Conservation (phyloP, 2,888 invertebrate genomes). For the Agriopis aurantiaria region DNA sequence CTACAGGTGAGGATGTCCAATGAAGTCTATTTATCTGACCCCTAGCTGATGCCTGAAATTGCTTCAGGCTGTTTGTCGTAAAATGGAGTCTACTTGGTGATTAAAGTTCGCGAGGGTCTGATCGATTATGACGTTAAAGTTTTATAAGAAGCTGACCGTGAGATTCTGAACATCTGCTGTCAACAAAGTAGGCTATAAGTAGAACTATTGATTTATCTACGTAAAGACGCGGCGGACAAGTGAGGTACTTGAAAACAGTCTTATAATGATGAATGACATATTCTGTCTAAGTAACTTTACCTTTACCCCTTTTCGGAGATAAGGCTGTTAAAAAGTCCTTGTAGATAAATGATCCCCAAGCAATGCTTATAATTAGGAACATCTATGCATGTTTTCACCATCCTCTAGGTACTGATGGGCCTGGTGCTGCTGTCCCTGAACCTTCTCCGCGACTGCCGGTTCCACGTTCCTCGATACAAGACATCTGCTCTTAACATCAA, state of each 20-base stretch:
- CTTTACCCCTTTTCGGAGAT: background rate
- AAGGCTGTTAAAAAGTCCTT: background rate
- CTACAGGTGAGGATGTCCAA: slow-evolving; percentile 89
- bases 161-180: slow-evolving; percentile 18
- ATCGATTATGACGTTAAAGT: slow-evolving; percentile 11
- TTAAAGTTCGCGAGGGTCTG: background rate
- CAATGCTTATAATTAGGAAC: background rate
- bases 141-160: slow-evolving; percentile 5
- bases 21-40: background rate
- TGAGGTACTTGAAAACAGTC: background rate
- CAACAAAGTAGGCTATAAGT: background rate
- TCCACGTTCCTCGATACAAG: slow-evolving; percentile 90
- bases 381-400: slow-evolving; percentile 21
- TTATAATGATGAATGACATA: background rate
- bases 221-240: background rate
- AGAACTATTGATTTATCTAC: background rate
- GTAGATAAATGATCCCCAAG: background rate
- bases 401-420: slow-evolving; percentile 90
- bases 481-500: slow-evolving; percentile 90
- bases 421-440: slow-evolving; percentile 90
- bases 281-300: background rate
- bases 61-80: no score
- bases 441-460: slow-evolving; percentile 91
- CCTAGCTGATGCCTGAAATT: no score
- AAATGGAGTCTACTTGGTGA: no score